Evolutionary conservation across 2,888 invertebrate species (phyloP).

Genomic region (Alviniconcha strummeri): DNA sequence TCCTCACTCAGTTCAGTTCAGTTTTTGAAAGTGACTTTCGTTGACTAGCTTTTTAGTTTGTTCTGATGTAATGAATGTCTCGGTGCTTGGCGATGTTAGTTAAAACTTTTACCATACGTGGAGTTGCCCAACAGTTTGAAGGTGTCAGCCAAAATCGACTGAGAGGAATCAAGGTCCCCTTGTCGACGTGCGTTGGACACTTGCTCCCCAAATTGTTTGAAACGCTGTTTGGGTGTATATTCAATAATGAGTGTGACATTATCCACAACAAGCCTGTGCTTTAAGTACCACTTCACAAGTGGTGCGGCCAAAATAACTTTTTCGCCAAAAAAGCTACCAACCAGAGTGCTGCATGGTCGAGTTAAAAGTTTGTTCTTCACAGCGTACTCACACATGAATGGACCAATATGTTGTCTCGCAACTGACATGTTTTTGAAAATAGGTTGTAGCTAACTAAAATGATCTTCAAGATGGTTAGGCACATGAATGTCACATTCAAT

Average conservation of each 20-base stretch:
- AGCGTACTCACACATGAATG: conserved; percentile 3
- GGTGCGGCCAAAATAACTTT: conserved; percentile 38
- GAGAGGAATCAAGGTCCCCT: conserved; percentile 37
- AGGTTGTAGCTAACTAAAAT: conserved; percentile 23
- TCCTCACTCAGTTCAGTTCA: conserved; percentile 40
- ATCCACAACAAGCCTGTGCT: conserved; percentile 43
- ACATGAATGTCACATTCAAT: conserved; percentile 23
- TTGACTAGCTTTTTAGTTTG: conserved; percentile 40
- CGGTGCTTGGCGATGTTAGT: conserved; percentile 45
- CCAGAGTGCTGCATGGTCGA: conserved; percentile 12
- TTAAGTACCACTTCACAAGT: conserved; percentile 43
- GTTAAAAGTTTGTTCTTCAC: background rate
- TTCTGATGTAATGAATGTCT: conserved; percentile 38
- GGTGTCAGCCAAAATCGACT: conserved; percentile 42
- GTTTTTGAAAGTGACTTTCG: conserved; percentile 38
- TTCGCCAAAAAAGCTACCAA: conserved; percentile 14
- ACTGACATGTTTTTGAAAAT: conserved; percentile 29
- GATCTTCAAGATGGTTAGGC: background rate
- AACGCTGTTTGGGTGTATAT: conserved; percentile 37
- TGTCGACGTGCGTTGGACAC: conserved; percentile 40
- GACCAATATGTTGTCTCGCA: conserved; percentile 14
- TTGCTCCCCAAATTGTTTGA: conserved; percentile 37
- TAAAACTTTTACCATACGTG: conserved; percentile 44
- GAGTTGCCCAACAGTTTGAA: conserved; percentile 41
- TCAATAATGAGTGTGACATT: conserved; percentile 41